phyloP scores from a whole-genome alignment of 2,797 vertebrate species.

The Phoebastria nigripes region DNA sequence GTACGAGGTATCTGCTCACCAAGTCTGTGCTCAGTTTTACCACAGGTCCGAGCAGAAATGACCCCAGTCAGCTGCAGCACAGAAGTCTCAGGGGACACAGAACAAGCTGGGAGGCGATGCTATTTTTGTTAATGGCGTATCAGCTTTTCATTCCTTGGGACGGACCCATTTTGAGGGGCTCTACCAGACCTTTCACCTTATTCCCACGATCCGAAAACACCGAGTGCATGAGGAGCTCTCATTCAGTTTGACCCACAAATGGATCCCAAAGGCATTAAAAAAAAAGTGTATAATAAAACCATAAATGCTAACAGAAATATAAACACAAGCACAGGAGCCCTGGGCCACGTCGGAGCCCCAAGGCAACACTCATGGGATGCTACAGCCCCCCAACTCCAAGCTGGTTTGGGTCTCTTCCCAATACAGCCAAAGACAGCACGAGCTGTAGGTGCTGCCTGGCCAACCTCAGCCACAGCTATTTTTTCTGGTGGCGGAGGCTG shows the following conservation, averaged over 20 bases:
- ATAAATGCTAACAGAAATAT: background rate
- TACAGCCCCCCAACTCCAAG: background rate
- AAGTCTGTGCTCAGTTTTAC: background rate
- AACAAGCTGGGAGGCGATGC: background rate
- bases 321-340: background rate
- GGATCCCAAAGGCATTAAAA: background rate
- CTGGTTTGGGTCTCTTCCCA: background rate
- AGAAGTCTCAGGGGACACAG: background rate
- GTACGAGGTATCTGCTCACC: background rate
- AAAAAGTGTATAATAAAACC: background rate
- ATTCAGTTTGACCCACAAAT: background rate
- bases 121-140: background rate
- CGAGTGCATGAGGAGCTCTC: background rate
- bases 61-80: background rate
- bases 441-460: background rate
- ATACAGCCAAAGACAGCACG: accelerated
- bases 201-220: background rate
- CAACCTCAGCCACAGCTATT: background rate
- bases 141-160: background rate
- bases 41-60: background rate
- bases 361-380: background rate
- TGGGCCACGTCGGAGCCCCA: background rate
- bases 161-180: background rate
- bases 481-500: background rate
- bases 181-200: background rate